Evolutionary conservation across 2,113 vertebrate genomes (phyloP).

Genomic region (Xiphophorus maculatus): DNA sequence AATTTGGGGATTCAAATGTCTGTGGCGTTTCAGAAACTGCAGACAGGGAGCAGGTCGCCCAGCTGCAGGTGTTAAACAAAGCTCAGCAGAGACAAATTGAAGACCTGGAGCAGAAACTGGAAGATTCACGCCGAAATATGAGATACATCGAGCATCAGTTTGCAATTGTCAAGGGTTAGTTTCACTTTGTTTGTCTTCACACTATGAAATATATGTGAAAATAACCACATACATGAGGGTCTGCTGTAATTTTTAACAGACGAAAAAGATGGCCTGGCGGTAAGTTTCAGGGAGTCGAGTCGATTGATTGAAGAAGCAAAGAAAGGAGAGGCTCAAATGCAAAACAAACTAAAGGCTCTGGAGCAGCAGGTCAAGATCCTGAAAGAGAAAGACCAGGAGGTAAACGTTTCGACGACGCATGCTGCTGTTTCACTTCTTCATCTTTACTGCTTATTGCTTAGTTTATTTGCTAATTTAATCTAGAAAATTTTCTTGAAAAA

Average conservation of each 20-base stretch:
- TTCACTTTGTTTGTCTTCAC: constrained; percentile 3
- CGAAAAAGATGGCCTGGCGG: constrained; percentile 89
- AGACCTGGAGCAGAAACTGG: constrained; percentile 87
- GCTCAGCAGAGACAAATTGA: constrained; percentile 90
- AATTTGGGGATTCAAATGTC: background rate
- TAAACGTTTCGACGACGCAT: constrained; percentile 27
- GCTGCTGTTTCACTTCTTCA: no score
- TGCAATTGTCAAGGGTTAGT: constrained; percentile 89
- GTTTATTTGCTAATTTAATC: background rate
- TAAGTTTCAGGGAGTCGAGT: constrained; percentile 88
- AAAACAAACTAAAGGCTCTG: constrained; percentile 85
- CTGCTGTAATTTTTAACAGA: constrained; percentile 72
- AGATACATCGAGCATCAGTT: constrained; percentile 93
- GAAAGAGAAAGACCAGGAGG: constrained; percentile 87
- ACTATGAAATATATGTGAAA: background rate
- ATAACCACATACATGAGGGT: background rate
- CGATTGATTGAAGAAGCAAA: constrained; percentile 85
- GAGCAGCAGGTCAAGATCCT: constrained; percentile 86
- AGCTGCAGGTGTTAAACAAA: constrained; percentile 91
- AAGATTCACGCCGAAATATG: constrained; percentile 88
- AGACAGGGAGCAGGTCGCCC: constrained; percentile 87
- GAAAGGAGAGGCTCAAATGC: constrained; percentile 85
- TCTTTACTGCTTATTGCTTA: background rate
- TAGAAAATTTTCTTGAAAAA: no score
- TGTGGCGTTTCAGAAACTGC: constrained; percentile 79